These are phyloP conservation scores for Bombus vancouverensis DNA, from an alignment of 1,140 invertebrate genomes.

Conservation along the genomic window DNA sequence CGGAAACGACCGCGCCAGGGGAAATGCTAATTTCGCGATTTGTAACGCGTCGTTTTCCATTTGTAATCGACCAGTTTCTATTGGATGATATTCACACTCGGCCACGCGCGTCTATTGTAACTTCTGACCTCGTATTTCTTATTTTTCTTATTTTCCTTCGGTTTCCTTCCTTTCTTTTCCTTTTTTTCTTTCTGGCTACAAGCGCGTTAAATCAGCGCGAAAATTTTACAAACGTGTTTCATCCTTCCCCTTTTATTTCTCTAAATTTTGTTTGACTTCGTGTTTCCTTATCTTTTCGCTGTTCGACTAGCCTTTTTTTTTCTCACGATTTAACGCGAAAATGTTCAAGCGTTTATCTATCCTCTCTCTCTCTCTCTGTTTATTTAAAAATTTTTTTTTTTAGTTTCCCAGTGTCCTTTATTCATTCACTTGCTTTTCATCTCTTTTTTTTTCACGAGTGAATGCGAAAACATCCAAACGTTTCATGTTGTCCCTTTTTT, in stretches of 20 bases:
- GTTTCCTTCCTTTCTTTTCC: neutral
- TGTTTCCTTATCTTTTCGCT: no score
- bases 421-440: no score
- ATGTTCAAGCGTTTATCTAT: neutral
- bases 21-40: slow-evolving; percentile 66
- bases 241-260: no score
- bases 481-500: no score
- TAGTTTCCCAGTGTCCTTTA: no score
- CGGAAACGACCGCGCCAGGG: slow-evolving; percentile 32
- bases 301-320: neutral
- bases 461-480: no score
- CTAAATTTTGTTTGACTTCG: no score
- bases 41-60: slow-evolving; percentile 41
- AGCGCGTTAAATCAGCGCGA: no score
- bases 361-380: neutral
- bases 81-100: neutral
- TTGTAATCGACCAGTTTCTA: slow-evolving; percentile 17
- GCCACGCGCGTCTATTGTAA: neutral
- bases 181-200: neutral
- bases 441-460: no score
- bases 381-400: neutral
- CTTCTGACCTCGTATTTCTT: neutral
- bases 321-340: neutral
- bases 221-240: no score
- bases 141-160: neutral